Conservation (phyloP, 2,888 invertebrate species). For the Gandaritis pyraliata region DNA sequence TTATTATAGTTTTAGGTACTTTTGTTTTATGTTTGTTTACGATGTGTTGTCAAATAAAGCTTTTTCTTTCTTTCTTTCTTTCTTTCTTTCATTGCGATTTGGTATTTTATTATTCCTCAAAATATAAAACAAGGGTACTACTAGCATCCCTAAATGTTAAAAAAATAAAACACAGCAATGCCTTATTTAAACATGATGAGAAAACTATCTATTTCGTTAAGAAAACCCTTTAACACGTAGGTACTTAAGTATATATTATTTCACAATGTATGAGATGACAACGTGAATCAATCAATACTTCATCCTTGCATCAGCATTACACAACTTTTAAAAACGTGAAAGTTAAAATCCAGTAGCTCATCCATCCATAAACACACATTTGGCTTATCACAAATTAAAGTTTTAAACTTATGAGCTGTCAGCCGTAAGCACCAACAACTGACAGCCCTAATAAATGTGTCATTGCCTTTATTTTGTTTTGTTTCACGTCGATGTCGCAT, state of each 20-base stretch:
- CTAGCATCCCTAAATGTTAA: too few relatives aligned
- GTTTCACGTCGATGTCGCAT: slow-evolving; percentile 71
- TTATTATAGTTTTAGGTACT: too few relatives aligned
- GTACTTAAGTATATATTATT: background rate
- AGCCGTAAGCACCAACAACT: slow-evolving; percentile 66
- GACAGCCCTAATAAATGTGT: slow-evolving; percentile 82
- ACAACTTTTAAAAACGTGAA: slow-evolving; percentile 63
- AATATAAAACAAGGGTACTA: too few relatives aligned
- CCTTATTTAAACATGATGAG: too few relatives aligned
- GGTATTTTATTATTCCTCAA: too few relatives aligned
- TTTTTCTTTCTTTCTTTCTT: too few relatives aligned
- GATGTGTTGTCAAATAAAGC: too few relatives aligned
- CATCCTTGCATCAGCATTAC: slow-evolving; percentile 27
- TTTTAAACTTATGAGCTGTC: slow-evolving; percentile 77
- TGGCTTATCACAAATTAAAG: slow-evolving; percentile 80
- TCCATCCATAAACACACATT: slow-evolving; percentile 67
- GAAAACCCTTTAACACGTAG: too few relatives aligned
- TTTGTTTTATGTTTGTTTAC: too few relatives aligned
- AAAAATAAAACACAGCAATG: too few relatives aligned
- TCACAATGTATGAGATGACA: background rate
- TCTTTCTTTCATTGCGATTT: too few relatives aligned
- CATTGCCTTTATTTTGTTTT: slow-evolving; percentile 69
- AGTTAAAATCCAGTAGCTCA: slow-evolving; percentile 73
- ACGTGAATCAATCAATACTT: slow-evolving; percentile 20
- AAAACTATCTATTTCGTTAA: too few relatives aligned